These are phyloP conservation scores for Ectemnius cavifrons DNA, from an alignment of 2,888 invertebrate species.

Conservation along the genomic window DNA sequence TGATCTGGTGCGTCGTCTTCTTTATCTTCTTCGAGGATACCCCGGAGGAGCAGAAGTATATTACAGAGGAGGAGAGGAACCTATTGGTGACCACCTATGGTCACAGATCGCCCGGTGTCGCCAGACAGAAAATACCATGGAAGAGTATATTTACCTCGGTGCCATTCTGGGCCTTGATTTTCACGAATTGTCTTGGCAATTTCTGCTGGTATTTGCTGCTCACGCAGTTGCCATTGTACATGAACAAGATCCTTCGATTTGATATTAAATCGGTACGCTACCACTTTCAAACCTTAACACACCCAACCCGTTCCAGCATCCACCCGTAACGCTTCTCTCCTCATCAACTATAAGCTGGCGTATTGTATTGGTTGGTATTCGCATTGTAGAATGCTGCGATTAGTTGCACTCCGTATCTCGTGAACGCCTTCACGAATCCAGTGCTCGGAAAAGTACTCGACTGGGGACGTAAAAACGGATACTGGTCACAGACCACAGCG, in stretches of 20 bases:
- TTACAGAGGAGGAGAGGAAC: slow-evolving; percentile 72
- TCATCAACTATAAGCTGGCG: too few relatives aligned
- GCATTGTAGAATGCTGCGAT: slow-evolving; percentile 66
- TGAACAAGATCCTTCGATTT: slow-evolving; percentile 78
- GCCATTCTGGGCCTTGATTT: slow-evolving; percentile 77
- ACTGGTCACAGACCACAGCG: slow-evolving; percentile 70
- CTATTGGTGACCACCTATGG: slow-evolving; percentile 73
- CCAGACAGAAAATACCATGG: slow-evolving; percentile 75
- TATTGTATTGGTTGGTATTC: too few relatives aligned
- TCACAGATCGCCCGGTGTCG: slow-evolving; percentile 62
- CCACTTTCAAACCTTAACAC: neutral
- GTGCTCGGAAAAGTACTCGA: slow-evolving; percentile 68
- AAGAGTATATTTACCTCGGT: slow-evolving; percentile 76
- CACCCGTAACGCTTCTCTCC: too few relatives aligned
- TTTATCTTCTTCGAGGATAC: slow-evolving; percentile 71
- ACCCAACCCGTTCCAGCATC: too few relatives aligned
- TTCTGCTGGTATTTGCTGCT: slow-evolving; percentile 79
- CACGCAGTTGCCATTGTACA: slow-evolving; percentile 79
- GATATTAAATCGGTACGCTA: slow-evolving; percentile 77
- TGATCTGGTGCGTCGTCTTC: slow-evolving; percentile 71
- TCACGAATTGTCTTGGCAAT: slow-evolving; percentile 78
- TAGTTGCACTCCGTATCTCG: slow-evolving; percentile 70
- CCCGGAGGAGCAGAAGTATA: slow-evolving; percentile 75
- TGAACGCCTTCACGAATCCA: slow-evolving; percentile 69
- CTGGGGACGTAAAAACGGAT: slow-evolving; percentile 65